Conservation (phyloP, 1,140 invertebrate species). For the Aphelinus certus region DNA sequence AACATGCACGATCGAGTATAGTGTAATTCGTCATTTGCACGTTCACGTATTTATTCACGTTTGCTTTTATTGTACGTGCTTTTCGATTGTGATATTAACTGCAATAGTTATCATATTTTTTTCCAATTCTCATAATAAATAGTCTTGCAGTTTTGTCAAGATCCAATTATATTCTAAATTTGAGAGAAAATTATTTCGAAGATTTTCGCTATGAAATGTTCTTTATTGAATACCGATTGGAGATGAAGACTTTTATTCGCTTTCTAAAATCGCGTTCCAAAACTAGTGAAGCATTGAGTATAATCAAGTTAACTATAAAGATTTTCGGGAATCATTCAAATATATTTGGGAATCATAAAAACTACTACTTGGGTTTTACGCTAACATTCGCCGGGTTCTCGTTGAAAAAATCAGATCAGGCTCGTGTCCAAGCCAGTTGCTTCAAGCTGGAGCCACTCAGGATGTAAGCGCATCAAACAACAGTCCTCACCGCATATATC, state of each 20-base stretch:
- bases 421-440: constrained; percentile 88
- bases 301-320: too few relatives aligned
- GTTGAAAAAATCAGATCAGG: constrained; percentile 76
- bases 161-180: too few relatives aligned
- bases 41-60: constrained; percentile 6
- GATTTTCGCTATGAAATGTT: too few relatives aligned
- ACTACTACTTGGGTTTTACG: constrained; percentile 16
- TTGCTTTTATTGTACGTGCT: constrained; percentile 23
- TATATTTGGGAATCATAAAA: background rate
- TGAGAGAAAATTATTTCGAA: too few relatives aligned
- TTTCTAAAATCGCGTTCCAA: too few relatives aligned
- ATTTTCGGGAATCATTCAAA: too few relatives aligned
- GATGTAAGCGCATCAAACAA: constrained; percentile 59
- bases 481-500: constrained; percentile 60
- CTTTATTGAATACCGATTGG: too few relatives aligned
- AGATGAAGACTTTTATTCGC: too few relatives aligned
- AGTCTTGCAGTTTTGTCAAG: too few relatives aligned
- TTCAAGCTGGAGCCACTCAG: constrained; percentile 67
- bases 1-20: constrained; percentile 25
- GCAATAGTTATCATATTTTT: too few relatives aligned
- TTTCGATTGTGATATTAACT: background rate
- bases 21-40: background rate
- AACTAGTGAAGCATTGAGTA: background rate
- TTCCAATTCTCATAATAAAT: too few relatives aligned
- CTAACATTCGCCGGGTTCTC: constrained; percentile 51